Evolutionary conservation across 2,888 invertebrate genomes (phyloP).

Genomic region (Micropterix aruncella): DNA sequence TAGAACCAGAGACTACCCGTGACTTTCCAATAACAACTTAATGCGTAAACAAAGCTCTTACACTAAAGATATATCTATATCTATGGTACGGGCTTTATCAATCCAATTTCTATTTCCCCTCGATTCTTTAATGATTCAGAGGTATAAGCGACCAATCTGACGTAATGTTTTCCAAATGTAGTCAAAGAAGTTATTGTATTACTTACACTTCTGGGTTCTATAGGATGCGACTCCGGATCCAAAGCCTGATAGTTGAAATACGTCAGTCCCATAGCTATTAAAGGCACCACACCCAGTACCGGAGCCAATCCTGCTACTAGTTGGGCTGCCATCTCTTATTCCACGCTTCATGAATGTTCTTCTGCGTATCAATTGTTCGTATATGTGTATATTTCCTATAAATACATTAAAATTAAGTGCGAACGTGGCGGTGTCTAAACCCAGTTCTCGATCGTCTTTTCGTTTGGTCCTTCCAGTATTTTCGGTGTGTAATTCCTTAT

Average conservation of each 20-base stretch:
- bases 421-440: no score
- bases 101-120: constrained; percentile 13
- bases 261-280: constrained; percentile 67
- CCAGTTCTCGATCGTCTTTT: constrained; percentile 47
- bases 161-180: neutral
- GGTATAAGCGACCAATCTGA: constrained; percentile 1
- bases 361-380: no score
- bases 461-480: constrained; percentile 41
- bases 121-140: neutral
- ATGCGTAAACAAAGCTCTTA: no score
- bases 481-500: constrained; percentile 62
- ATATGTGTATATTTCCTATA: no score
- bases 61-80: neutral
- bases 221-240: constrained; percentile 71
- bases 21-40: no score
- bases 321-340: constrained; percentile 5
- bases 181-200: constrained; percentile 1
- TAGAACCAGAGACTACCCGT: no score
- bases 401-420: no score
- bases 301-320: constrained; percentile 36
- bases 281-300: constrained; percentile 61
- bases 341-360: neutral
- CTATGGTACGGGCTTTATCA: neutral
- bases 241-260: constrained; percentile 66
- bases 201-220: constrained; percentile 57